Conservation (phyloP, 2,113 vertebrate genomes). For the Melanocharis versteri region DNA sequence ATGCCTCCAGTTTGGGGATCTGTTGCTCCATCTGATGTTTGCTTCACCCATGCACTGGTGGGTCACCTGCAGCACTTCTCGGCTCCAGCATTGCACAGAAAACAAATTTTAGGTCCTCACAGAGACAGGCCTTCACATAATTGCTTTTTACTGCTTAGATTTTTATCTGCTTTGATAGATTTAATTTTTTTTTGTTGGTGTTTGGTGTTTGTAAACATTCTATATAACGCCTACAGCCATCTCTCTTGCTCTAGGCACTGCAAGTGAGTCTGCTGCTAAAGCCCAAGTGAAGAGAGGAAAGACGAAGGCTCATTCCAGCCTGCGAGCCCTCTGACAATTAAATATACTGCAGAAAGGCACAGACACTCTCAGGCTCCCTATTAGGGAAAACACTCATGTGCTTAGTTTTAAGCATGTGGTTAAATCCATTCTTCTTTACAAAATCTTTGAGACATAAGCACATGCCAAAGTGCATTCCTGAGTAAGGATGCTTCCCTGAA, state of each 20-base stretch:
- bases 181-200: neutral
- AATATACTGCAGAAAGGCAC: constrained; percentile 1
- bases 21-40: neutral
- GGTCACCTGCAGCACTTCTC: neutral
- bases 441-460: constrained; percentile 48
- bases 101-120: neutral
- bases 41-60: neutral
- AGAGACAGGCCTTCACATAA: neutral
- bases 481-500: constrained; percentile 62
- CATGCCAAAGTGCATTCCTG: constrained; percentile 53
- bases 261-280: neutral
- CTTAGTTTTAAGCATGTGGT: constrained; percentile 56
- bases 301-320: neutral
- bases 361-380: neutral
- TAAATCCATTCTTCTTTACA: constrained; percentile 52
- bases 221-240: neutral
- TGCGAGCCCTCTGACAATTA: neutral
- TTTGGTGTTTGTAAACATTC: neutral
- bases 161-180: neutral
- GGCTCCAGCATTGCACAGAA: neutral
- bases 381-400: constrained; percentile 43
- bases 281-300: neutral
- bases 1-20: neutral
- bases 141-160: neutral
- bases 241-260: neutral